Evolutionary conservation across 2,113 vertebrate species (phyloP).

Genomic region (Aphyosemion australe): DNA sequence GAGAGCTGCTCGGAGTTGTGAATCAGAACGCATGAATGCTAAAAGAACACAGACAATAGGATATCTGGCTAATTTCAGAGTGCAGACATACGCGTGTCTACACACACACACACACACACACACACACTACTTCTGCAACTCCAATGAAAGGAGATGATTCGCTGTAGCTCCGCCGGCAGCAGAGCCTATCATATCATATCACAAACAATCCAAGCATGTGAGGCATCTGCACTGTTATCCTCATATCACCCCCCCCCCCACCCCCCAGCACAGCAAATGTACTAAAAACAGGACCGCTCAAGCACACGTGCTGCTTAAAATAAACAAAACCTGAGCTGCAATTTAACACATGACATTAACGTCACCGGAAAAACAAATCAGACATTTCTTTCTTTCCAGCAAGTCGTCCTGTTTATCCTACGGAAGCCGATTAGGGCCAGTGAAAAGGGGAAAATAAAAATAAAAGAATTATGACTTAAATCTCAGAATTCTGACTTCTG

Average conservation of each 20-base stretch:
- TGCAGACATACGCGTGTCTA: constrained; percentile 70
- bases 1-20: constrained; percentile 71
- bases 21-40: constrained; percentile 76
- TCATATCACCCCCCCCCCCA: constrained; percentile 59
- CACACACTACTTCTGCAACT: constrained; percentile 55
- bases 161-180: constrained; percentile 66
- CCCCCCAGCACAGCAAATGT: constrained; percentile 45
- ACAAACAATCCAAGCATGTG: constrained; percentile 70
- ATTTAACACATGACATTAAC: constrained; percentile 25
- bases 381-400: too few relatives aligned
- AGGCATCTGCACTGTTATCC: constrained; percentile 75
- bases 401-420: too few relatives aligned
- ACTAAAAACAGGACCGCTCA: constrained; percentile 28
- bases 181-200: constrained; percentile 76
- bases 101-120: constrained; percentile 45
- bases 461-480: too few relatives aligned
- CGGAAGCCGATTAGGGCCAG: too few relatives aligned
- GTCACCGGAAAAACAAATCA: not conserved
- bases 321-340: constrained; percentile 9
- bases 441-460: too few relatives aligned
- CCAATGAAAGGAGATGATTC: constrained; percentile 65
- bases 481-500: too few relatives aligned
- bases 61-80: constrained; percentile 78
- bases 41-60: constrained; percentile 75
- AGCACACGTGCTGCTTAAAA: constrained; percentile 28